Conservation (phyloP, 1,140 invertebrate species). For the Apis dorsata region DNA sequence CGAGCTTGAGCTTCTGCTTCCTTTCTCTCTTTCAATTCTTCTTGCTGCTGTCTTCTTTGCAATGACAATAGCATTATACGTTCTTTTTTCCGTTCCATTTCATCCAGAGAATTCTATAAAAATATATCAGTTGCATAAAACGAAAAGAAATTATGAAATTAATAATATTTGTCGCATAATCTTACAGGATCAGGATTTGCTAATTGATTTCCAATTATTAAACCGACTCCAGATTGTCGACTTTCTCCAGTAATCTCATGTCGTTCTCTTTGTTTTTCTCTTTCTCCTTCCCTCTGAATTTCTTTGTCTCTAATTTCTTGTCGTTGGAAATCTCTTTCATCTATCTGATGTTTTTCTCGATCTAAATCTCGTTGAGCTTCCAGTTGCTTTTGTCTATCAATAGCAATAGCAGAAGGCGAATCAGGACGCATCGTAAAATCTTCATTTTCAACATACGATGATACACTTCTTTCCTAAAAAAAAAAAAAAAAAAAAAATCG, state of each 20-base stretch:
- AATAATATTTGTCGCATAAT: slow-evolving; percentile 23
- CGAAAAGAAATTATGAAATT: background rate
- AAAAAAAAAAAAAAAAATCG: background rate
- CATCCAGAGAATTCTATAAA: slow-evolving; percentile 87
- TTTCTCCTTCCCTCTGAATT: slow-evolving; percentile 74
- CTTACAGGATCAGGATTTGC: slow-evolving; percentile 86
- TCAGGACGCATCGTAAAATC: slow-evolving; percentile 71
- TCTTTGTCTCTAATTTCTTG: slow-evolving; percentile 73
- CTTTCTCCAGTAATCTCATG: slow-evolving; percentile 59
- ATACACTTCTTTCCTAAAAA: slow-evolving; percentile 71
- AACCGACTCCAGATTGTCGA: slow-evolving; percentile 80
- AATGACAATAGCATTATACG: slow-evolving; percentile 92
- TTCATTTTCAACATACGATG: slow-evolving; percentile 74
- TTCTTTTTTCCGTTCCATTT: slow-evolving; percentile 95
- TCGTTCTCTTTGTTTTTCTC: slow-evolving; percentile 75
- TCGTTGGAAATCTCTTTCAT: slow-evolving; percentile 75
- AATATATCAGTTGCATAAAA: background rate
- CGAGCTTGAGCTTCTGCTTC: slow-evolving; percentile 91
- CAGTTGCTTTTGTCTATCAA: slow-evolving; percentile 69
- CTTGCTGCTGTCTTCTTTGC: slow-evolving; percentile 92
- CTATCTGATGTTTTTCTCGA: slow-evolving; percentile 75
- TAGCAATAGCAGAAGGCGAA: slow-evolving; percentile 59
- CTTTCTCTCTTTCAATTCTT: slow-evolving; percentile 91
- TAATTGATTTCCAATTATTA: slow-evolving; percentile 86
- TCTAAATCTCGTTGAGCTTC: slow-evolving; percentile 75